A percentile compares a stretch with the other conserved stretches of the same genome.
Evolutionary conservation across 2,888 invertebrate genomes (phyloP).

Genomic region (Lacanobia wlatinum): DNA sequence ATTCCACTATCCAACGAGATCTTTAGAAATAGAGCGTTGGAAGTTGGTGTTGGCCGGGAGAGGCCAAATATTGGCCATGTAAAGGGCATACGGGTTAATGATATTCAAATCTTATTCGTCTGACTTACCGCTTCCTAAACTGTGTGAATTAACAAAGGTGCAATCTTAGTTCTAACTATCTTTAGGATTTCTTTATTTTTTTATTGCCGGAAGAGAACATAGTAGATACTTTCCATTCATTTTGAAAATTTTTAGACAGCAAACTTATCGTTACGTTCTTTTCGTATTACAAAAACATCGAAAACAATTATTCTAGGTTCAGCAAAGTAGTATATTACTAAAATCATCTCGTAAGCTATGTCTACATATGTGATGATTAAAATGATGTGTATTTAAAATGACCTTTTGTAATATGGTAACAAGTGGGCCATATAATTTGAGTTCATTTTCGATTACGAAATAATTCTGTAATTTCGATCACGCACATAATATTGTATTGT

Average conservation of each 20-base stretch:
- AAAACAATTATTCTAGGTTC: background rate
- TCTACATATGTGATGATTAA: conserved; percentile 45
- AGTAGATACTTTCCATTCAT: background rate
- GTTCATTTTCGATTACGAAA: conserved; percentile 73
- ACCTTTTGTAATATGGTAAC: conserved; percentile 52
- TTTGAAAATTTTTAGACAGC: background rate
- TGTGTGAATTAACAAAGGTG: background rate
- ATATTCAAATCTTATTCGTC: conserved; percentile 28
- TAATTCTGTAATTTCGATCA: conserved; percentile 66
- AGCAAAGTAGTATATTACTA: conserved; percentile 11
- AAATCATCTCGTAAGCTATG: conserved; percentile 2
- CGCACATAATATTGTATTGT: conserved; percentile 68
- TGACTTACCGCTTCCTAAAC: conserved; percentile 5
- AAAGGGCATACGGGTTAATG: conserved; percentile 33
- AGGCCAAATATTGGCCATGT: conserved; percentile 21
- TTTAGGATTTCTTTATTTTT: background rate
- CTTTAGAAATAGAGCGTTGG: conserved; percentile 16
- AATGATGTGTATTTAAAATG: conserved; percentile 48
- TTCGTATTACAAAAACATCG: background rate
- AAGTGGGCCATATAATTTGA: conserved; percentile 66
- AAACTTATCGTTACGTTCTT: background rate
- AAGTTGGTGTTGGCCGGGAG: background rate
- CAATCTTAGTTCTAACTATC: background rate
- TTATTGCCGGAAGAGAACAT: no score
- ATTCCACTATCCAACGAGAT: conserved; percentile 11